A percentile compares a stretch with the other conserved stretches of the same genome.
Conservation (phyloP, 2,113 vertebrate genomes). For the Triplophysa tibetana region DNA sequence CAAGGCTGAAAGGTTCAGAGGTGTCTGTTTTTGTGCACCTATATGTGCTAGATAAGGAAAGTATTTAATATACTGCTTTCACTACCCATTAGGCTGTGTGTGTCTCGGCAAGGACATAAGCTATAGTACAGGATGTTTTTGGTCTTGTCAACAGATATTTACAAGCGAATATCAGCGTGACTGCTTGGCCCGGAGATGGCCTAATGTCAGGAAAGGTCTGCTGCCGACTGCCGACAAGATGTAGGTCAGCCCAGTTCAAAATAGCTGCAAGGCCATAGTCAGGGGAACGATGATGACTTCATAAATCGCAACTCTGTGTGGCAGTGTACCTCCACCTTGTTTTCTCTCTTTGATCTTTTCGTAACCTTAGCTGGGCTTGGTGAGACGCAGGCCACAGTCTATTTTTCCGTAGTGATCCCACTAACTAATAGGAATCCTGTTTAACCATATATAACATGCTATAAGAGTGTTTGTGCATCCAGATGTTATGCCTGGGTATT, state of each 20-base stretch:
- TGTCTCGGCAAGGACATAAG: conserved; percentile 7
- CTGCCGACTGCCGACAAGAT: conserved; percentile 44
- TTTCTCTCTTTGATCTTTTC: conserved; percentile 27
- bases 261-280: conserved; percentile 47
- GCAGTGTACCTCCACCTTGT: conserved; percentile 35
- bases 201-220: conserved; percentile 43
- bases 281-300: conserved; percentile 30
- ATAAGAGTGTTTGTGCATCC: neutral
- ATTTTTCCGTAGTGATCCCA: conserved; percentile 1
- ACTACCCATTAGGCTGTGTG: conserved; percentile 3
- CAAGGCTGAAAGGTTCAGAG: conserved; percentile 18
- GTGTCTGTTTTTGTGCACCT: neutral
- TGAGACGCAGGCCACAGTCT: conserved; percentile 1
- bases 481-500: neutral
- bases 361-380: conserved; percentile 27
- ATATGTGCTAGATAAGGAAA: neutral
- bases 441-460: conserved; percentile 11
- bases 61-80: neutral
- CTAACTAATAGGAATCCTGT: neutral
- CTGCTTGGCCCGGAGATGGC: conserved; percentile 42
- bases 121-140: conserved; percentile 44
- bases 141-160: conserved; percentile 51
- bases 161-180: conserved; percentile 21
- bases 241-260: conserved; percentile 55
- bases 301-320: conserved; percentile 51